These are phyloP conservation scores for Phorcus lineatus DNA, from an alignment of 2,888 invertebrate species.

Conservation along the genomic window DNA sequence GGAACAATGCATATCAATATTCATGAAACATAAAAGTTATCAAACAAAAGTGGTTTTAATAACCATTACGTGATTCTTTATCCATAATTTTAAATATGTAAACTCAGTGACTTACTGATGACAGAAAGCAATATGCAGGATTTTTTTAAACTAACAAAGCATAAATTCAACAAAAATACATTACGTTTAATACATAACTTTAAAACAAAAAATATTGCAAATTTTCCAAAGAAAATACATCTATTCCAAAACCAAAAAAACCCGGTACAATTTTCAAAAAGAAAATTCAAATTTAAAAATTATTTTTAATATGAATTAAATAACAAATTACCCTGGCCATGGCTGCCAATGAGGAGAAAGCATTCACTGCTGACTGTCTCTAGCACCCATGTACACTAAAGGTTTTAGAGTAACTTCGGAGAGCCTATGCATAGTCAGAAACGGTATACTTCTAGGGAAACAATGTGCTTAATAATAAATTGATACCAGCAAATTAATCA, in stretches of 20 bases:
- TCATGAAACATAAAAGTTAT: background rate
- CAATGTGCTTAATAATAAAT: slow-evolving; percentile 23
- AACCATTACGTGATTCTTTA: no score
- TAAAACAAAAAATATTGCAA: background rate
- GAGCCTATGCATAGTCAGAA: background rate
- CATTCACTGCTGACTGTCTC: background rate
- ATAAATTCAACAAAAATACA: background rate
- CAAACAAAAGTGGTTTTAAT: no score
- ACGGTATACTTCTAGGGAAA: background rate
- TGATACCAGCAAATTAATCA: slow-evolving; percentile 22
- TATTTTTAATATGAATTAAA: background rate
- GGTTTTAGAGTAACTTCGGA: no score
- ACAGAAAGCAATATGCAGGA: no score
- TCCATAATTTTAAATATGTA: no score
- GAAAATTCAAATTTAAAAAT: background rate
- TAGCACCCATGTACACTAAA: no score
- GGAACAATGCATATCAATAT: background rate
- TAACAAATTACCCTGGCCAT: background rate
- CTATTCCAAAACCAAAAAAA: no score
- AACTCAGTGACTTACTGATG: no score
- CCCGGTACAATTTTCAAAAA: no score
- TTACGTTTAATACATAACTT: no score
- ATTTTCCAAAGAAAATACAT: background rate
- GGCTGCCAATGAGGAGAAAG: background rate
- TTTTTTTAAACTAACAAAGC: no score